These are phyloP conservation scores for Laticauda laticaudata DNA, from an alignment of 2,113 vertebrate genomes.

Conservation along the genomic window DNA sequence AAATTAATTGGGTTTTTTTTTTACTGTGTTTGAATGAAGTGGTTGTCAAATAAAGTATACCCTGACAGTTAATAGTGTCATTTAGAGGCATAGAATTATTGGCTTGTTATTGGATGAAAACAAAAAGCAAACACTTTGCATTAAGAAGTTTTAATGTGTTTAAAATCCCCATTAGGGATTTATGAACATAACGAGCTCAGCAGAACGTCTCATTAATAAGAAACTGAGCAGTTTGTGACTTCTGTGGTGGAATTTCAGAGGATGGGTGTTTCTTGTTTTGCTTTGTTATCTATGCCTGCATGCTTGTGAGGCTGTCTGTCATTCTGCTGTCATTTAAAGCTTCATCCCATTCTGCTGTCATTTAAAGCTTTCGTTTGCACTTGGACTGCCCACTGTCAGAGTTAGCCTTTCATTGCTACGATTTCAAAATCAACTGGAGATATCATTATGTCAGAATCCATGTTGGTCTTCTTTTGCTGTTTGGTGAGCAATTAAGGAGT, in stretches of 20 bases:
- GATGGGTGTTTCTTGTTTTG: not conserved
- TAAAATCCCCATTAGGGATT: conserved; percentile 83
- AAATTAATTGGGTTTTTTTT: conserved; percentile 78
- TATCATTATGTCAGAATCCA: conserved; percentile 75
- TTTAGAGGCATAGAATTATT: conserved; percentile 80
- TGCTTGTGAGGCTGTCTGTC: not conserved
- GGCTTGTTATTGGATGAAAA: conserved; percentile 80
- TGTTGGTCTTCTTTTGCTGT: conserved; percentile 54
- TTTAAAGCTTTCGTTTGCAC: conserved; percentile 74
- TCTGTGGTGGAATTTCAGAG: conserved; percentile 72
- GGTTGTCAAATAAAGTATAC: conserved; percentile 79
- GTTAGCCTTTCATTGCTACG: conserved; percentile 79
- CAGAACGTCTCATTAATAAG: conserved; percentile 79
- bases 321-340: conserved; percentile 77
- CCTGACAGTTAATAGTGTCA: conserved; percentile 79
- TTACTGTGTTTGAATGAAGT: conserved; percentile 77
- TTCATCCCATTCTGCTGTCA: conserved; percentile 71
- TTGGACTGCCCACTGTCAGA: conserved; percentile 71
- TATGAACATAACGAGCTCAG: conserved; percentile 77
- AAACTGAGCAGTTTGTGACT: conserved; percentile 77
- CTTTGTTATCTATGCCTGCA: not conserved
- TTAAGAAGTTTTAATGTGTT: conserved; percentile 82
- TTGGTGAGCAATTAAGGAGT: conserved; percentile 65
- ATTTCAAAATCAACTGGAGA: conserved; percentile 77
- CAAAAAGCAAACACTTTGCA: conserved; percentile 79